A percentile compares a stretch with the other conserved stretches of the same genome.
Evolutionary conservation across 1,140 invertebrate genomes (phyloP).

Genomic region (Sinella curviseta): DNA sequence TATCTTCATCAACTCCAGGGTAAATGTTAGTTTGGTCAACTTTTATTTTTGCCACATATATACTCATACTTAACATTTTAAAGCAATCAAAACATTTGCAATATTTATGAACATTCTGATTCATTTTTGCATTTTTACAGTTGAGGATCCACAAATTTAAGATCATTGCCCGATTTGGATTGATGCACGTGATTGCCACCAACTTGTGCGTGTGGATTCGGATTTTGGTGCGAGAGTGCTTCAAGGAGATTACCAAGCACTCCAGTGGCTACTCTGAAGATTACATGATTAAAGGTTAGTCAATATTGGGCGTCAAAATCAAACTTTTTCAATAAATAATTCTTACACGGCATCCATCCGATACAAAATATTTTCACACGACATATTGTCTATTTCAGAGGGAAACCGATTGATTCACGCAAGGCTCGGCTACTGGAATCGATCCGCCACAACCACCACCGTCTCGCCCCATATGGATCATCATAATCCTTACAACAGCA

Average conservation of each 20-base stretch:
- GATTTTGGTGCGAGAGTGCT: conserved; percentile 85
- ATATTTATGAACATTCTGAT: too few species aligned
- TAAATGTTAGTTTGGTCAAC: too few species aligned
- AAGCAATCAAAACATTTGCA: too few species aligned
- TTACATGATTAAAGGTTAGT: conserved; percentile 70
- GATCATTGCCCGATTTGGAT: conserved; percentile 90
- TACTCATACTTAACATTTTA: too few species aligned
- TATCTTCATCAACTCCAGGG: conserved; percentile 96
- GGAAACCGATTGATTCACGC: conserved; percentile 43
- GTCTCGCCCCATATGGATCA: conserved; percentile 26
- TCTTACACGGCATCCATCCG: conserved; percentile 43
- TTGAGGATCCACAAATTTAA: conserved; percentile 96
- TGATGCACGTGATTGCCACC: conserved; percentile 97
- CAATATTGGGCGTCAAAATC: too few species aligned
- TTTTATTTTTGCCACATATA: too few species aligned
- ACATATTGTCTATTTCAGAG: too few species aligned
- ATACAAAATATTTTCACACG: conserved; percentile 34
- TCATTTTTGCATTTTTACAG: conserved; percentile 67
- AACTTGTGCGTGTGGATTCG: conserved; percentile 97
- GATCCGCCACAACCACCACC: conserved; percentile 26
- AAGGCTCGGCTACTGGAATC: conserved; percentile 38
- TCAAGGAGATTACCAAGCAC: conserved; percentile 75
- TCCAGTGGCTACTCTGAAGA: conserved; percentile 59
- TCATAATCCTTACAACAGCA: conserved; percentile 8
- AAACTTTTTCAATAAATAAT: background rate